Conservation (phyloP, 2,888 invertebrate genomes). For the Drosophila histrio region DNA sequence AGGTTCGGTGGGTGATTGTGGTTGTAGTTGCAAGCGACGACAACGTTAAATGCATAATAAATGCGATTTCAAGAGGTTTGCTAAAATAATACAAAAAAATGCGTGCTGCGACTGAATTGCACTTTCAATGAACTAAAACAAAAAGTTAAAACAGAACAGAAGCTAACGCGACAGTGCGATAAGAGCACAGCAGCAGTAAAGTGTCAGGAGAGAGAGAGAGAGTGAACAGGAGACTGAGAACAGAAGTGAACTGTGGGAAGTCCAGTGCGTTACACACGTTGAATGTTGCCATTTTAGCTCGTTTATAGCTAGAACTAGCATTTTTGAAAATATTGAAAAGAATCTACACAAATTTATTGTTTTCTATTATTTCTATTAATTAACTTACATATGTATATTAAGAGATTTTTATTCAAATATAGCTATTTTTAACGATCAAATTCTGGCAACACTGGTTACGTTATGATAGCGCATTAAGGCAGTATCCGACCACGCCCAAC, state of each 20-base stretch:
- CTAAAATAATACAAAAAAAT: conserved; percentile 50
- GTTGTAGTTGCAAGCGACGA: conserved; percentile 51
- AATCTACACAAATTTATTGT: too few relatives aligned
- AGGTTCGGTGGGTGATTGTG: neutral
- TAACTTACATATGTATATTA: too few relatives aligned
- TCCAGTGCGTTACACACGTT: conserved; percentile 19
- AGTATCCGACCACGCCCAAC: conserved; percentile 39
- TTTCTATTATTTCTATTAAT: too few relatives aligned
- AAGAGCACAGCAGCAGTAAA: conserved; percentile 17
- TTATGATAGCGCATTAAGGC: conserved; percentile 5
- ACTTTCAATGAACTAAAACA: conserved; percentile 73
- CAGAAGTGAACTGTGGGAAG: conserved; percentile 13
- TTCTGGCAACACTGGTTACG: too few relatives aligned
- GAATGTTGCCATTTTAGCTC: too few relatives aligned
- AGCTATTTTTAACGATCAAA: too few relatives aligned
- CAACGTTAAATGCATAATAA: conserved; percentile 81
- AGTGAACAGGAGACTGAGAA: neutral
- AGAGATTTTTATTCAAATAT: too few relatives aligned
- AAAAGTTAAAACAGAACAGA: conserved; percentile 37
- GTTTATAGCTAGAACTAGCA: too few relatives aligned
- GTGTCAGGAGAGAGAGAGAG: neutral
- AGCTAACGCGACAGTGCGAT: conserved; percentile 37
- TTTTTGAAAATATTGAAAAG: too few relatives aligned
- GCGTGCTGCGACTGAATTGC: conserved; percentile 69
- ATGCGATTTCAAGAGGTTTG: conserved; percentile 61